A percentile compares a stretch with the other conserved stretches of the same genome.
These are phyloP conservation scores for Tribolium freemani DNA, from an alignment of 2,888 invertebrate genomes.

Conservation along the genomic window DNA sequence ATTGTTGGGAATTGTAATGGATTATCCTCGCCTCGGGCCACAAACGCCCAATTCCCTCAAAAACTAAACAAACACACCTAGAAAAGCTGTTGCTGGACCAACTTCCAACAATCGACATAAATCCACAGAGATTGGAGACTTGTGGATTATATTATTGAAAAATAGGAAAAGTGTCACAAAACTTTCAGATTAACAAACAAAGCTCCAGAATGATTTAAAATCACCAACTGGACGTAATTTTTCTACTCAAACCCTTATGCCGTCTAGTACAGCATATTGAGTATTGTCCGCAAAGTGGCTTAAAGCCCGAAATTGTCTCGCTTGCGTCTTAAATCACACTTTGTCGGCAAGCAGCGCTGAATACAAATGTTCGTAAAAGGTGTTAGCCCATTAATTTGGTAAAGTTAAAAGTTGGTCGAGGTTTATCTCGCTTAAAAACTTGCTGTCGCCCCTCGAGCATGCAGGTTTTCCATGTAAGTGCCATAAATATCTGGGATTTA, in stretches of 20 bases:
- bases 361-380: constrained; percentile 3
- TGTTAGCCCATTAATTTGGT: background rate
- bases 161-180: too few relatives aligned
- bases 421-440: background rate
- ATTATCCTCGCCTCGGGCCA: constrained; percentile 64
- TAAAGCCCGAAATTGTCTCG: background rate
- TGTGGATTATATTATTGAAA: too few relatives aligned
- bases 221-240: too few relatives aligned
- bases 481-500: background rate
- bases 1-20: constrained; percentile 69
- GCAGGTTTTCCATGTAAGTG: background rate
- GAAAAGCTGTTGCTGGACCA: background rate
- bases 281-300: too few relatives aligned
- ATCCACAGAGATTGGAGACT: too few relatives aligned
- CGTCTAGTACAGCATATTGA: too few relatives aligned
- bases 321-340: background rate
- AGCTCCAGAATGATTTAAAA: too few relatives aligned
- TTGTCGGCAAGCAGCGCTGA: background rate
- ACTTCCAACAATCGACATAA: too few relatives aligned
- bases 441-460: background rate
- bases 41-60: constrained; percentile 32
- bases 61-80: constrained; percentile 2
- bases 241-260: too few relatives aligned
- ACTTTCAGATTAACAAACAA: too few relatives aligned
- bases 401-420: background rate